Percentiles rank a stretch among this genome's conserved stretches.
phyloP scores from a whole-genome alignment of 2,797 vertebrate species.

The Oreonectes daqikongensis region DNA sequence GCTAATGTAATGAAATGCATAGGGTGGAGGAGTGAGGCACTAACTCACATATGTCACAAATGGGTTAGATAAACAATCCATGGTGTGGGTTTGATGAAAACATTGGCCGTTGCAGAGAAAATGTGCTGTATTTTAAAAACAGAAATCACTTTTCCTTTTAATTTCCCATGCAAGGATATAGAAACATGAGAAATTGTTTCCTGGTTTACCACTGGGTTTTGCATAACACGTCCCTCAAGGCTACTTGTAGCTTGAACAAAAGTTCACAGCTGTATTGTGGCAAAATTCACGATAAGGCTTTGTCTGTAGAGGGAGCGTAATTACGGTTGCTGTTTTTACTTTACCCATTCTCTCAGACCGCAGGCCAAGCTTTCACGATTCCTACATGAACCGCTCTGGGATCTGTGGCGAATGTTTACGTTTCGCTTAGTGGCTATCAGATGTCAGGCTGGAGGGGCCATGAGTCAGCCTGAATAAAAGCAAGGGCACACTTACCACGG shows the following conservation, averaged over 20 bases:
- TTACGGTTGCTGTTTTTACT: slow-evolving; percentile 33
- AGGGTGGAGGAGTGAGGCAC: slow-evolving; percentile 34
- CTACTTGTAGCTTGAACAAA: slow-evolving; percentile 23
- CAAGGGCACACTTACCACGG: slow-evolving; percentile 51
- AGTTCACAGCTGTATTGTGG: slow-evolving; percentile 37
- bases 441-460: slow-evolving; percentile 61
- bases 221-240: slow-evolving; percentile 25
- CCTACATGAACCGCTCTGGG: slow-evolving; percentile 29
- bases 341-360: slow-evolving; percentile 45
- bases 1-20: slow-evolving; percentile 26
- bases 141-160: neutral
- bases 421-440: slow-evolving; percentile 71
- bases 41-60: slow-evolving; percentile 33
- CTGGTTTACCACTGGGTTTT: slow-evolving; percentile 21
- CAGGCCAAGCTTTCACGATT: slow-evolving; percentile 47
- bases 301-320: slow-evolving; percentile 20
- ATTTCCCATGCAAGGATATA: neutral
- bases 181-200: slow-evolving; percentile 19
- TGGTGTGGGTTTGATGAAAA: neutral
- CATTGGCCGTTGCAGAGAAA: neutral
- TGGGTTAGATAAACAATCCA: slow-evolving; percentile 22
- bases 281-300: slow-evolving; percentile 33
- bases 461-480: slow-evolving; percentile 39
- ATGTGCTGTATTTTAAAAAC: neutral
- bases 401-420: slow-evolving; percentile 62